Conservation (phyloP, 2,113 vertebrate genomes). For the Chaetorhynchus papuensis region DNA sequence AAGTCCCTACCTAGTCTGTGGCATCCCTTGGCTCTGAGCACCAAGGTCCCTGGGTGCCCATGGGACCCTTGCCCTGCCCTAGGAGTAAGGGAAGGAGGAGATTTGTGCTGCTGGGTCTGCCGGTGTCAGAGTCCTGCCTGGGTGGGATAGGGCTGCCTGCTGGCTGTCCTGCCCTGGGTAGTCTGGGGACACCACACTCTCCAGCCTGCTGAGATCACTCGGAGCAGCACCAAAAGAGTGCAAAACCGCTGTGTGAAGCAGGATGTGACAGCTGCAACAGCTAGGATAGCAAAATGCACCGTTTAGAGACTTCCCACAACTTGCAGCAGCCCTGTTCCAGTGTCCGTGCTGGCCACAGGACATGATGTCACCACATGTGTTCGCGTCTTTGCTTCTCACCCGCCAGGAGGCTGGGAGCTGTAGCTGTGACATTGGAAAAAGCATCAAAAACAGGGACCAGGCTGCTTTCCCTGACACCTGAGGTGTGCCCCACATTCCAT, state of each 20-base stretch:
- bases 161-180: background rate
- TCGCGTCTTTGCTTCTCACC: background rate
- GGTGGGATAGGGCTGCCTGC: background rate
- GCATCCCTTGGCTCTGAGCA: background rate
- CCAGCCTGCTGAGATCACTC: fast-evolving
- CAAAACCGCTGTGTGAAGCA: background rate
- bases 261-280: background rate
- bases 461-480: background rate
- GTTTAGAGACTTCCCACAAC: background rate
- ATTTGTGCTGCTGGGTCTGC: background rate
- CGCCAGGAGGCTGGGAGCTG: background rate
- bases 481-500: fast-evolving
- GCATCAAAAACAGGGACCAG: background rate
- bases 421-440: fast-evolving
- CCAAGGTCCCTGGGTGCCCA: fast-evolving
- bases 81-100: background rate
- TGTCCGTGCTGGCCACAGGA: fast-evolving
- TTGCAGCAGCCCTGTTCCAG: fast-evolving
- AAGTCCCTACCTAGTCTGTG: background rate
- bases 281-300: background rate
- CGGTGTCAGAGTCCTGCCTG: background rate
- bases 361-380: fast-evolving
- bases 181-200: background rate
- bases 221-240: background rate
- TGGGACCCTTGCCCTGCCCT: background rate